Conservation (phyloP, 2,888 invertebrate species). For the Nephrotoma guestfalica region DNA sequence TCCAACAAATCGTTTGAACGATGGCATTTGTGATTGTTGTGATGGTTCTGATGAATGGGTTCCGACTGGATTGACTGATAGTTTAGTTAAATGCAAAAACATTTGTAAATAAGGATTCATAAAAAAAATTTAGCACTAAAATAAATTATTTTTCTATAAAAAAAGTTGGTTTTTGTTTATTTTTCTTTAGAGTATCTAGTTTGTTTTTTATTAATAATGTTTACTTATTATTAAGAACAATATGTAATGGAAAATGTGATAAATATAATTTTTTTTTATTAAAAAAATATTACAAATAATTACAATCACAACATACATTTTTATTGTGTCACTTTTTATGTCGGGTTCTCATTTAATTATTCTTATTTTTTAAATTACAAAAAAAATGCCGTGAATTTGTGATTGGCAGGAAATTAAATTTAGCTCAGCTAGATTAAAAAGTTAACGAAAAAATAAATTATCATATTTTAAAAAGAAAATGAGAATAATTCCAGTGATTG, state of each 20-base stretch:
- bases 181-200: neutral
- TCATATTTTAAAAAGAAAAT: neutral
- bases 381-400: neutral
- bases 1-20: conserved; percentile 52
- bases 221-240: neutral
- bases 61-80: neutral
- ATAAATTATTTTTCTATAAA: neutral
- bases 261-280: neutral
- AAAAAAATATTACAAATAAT: neutral
- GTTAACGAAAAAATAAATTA: neutral
- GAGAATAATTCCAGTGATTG: neutral
- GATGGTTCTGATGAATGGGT: conserved; percentile 87
- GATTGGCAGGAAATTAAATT: neutral
- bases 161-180: neutral
- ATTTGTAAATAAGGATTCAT: neutral
- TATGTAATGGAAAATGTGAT: neutral
- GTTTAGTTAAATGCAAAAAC: neutral
- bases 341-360: neutral
- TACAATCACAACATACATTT: neutral
- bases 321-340: neutral
- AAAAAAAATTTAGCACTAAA: neutral
- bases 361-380: neutral
- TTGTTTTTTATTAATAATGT: neutral
- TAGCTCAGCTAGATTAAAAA: neutral
- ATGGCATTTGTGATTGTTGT: conserved; percentile 89